Conservation (phyloP, 2,797 vertebrate genomes). For the Cossypha heuglini region DNA sequence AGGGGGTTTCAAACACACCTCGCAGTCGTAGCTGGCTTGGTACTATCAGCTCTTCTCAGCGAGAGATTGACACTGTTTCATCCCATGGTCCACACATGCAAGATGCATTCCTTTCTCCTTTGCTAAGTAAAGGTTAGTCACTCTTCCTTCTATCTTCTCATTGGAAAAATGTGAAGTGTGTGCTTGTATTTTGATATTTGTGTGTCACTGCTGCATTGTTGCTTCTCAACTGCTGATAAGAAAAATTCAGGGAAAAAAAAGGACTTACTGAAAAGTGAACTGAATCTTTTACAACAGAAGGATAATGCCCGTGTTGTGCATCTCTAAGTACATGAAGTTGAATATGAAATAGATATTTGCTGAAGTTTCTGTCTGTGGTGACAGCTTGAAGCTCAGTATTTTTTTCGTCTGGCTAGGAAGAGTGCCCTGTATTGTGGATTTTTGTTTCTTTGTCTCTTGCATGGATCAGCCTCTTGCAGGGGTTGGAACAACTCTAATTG, state of each 20-base stretch:
- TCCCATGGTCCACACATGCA: constrained; percentile 89
- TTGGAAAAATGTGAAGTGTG: neutral
- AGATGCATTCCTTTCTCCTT: constrained; percentile 93
- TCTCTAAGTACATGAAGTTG: neutral
- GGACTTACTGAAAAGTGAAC: neutral
- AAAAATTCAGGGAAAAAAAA: neutral
- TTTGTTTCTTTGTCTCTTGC: neutral
- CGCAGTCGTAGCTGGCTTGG: constrained; percentile 88
- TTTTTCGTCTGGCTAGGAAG: neutral
- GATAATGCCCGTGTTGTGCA: neutral
- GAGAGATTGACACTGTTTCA: constrained; percentile 86
- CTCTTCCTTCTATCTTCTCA: neutral
- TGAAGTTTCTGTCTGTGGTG: neutral
- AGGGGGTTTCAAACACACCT: constrained; percentile 70
- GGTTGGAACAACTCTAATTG: neutral
- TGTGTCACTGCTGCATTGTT: neutral
- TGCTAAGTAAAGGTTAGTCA: constrained; percentile 90
- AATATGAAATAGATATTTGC: neutral
- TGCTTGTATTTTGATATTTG: neutral
- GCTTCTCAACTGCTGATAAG: neutral
- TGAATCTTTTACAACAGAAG: neutral
- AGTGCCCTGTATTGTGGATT: rapidly evolving
- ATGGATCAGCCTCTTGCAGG: neutral
- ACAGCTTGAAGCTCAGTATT: neutral
- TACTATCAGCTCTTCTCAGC: constrained; percentile 75